These are phyloP conservation scores for Allobates femoralis DNA, from an alignment of 2,797 vertebrate species.

Conservation along the genomic window DNA sequence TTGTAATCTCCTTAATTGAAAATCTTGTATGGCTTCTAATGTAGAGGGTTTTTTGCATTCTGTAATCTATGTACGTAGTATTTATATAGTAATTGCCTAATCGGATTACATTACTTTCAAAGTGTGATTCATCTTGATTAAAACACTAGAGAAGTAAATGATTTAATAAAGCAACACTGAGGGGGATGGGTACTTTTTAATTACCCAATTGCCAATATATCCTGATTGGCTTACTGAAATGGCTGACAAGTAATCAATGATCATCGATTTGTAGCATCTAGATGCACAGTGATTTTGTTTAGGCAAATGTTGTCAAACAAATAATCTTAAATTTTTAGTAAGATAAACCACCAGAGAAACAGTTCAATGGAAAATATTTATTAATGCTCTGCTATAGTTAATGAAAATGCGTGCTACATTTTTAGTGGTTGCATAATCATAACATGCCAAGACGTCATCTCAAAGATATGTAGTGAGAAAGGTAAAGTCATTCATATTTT, in stretches of 20 bases:
- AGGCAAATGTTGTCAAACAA: slow-evolving; percentile 57
- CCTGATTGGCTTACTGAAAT: slow-evolving; percentile 70
- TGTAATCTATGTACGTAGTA: slow-evolving; percentile 74
- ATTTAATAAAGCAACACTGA: slow-evolving; percentile 66
- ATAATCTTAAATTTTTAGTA: slow-evolving; percentile 44
- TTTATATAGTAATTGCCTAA: slow-evolving; percentile 74
- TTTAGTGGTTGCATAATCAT: neutral
- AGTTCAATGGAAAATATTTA: slow-evolving; percentile 15
- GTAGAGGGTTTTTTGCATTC: slow-evolving; percentile 65
- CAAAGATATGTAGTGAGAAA: neutral
- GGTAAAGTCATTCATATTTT: neutral
- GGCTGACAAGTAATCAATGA: slow-evolving; percentile 65
- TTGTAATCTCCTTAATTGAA: slow-evolving; percentile 36
- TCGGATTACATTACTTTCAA: slow-evolving; percentile 74
- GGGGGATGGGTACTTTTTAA: slow-evolving; percentile 73
- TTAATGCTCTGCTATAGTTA: neutral
- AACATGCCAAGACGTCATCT: neutral
- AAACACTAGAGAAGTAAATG: slow-evolving; percentile 66
- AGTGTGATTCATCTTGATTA: slow-evolving; percentile 75
- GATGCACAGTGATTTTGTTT: slow-evolving; percentile 64
- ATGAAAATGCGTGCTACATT: neutral
- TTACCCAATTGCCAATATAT: slow-evolving; percentile 72
- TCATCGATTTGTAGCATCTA: slow-evolving; percentile 65
- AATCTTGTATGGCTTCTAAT: slow-evolving; percentile 68
- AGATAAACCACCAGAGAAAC: slow-evolving; percentile 41